A percentile compares a stretch with the other conserved stretches of the same genome.
Conservation (phyloP, 2,797 vertebrate species). For the Clarias platycephalus region DNA sequence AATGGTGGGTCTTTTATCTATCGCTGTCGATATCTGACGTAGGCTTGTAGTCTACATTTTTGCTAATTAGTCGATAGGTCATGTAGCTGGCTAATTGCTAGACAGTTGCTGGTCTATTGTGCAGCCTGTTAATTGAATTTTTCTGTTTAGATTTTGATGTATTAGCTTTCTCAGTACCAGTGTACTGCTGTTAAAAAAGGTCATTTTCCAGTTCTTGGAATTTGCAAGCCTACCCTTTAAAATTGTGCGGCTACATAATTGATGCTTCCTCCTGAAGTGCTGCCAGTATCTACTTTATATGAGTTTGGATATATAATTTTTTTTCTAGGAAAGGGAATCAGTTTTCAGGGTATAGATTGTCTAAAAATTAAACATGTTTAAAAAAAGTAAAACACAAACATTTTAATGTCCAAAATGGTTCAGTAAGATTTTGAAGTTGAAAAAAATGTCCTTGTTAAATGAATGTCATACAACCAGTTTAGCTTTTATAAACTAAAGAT, state of each 20-base stretch:
- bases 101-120: not conserved
- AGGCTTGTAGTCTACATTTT: not conserved
- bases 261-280: not conserved
- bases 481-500: not conserved
- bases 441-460: not conserved
- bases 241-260: not conserved
- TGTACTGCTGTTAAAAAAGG: not conserved
- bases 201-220: not conserved
- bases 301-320: not conserved
- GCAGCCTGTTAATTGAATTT: slow-evolving; percentile 7
- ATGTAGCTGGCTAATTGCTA: slow-evolving; percentile 15
- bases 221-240: not conserved
- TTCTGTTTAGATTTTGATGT: not conserved
- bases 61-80: not conserved
- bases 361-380: not conserved
- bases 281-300: not conserved
- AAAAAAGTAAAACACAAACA: no score
- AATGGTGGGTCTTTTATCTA: slow-evolving; percentile 8
- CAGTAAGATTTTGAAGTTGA: not conserved
- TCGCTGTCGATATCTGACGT: not conserved
- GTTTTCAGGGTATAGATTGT: not conserved
- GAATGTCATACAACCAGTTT: not conserved
- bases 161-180: not conserved
- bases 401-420: not conserved
- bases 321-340: not conserved